Evolutionary conservation across 2,113 vertebrate species (phyloP).

Genomic region (Phalacrocorax aristotelis): DNA sequence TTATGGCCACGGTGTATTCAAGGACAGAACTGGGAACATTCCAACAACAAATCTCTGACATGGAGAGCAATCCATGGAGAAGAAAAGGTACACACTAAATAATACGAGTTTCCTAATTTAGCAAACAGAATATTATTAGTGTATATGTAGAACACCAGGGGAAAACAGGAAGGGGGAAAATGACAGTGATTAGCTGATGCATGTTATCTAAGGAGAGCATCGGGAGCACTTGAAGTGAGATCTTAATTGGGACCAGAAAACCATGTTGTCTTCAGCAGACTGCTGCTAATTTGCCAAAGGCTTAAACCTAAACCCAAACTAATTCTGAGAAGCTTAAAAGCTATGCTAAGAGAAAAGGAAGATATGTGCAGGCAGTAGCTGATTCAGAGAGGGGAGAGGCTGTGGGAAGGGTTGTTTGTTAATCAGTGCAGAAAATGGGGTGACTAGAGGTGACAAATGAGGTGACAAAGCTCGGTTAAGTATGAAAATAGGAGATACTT

Average conservation of each 20-base stretch:
- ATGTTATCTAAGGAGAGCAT: background rate
- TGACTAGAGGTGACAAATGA: background rate
- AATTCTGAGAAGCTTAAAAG: background rate
- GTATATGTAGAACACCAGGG: background rate
- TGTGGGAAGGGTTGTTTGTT: background rate
- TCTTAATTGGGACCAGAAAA: background rate
- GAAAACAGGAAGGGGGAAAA: conserved; percentile 15
- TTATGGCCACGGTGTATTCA: background rate
- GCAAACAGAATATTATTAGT: background rate
- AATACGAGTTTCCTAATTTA: background rate
- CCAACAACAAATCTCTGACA: background rate
- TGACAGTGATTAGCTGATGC: background rate
- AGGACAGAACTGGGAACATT: conserved; percentile 6
- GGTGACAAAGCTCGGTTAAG: background rate
- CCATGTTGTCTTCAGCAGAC: background rate
- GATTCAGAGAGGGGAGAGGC: background rate
- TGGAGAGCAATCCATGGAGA: background rate
- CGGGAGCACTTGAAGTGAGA: background rate
- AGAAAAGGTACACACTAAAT: conserved; percentile 18
- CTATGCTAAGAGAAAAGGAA: background rate
- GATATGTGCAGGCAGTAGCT: background rate
- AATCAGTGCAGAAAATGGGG: background rate
- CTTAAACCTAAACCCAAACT: background rate
- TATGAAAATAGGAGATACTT: background rate
- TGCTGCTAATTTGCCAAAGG: background rate